phyloP scores from a whole-genome alignment of 37 sponge, comb jelly and placozoan species.

The Ianthella basta region DNA sequence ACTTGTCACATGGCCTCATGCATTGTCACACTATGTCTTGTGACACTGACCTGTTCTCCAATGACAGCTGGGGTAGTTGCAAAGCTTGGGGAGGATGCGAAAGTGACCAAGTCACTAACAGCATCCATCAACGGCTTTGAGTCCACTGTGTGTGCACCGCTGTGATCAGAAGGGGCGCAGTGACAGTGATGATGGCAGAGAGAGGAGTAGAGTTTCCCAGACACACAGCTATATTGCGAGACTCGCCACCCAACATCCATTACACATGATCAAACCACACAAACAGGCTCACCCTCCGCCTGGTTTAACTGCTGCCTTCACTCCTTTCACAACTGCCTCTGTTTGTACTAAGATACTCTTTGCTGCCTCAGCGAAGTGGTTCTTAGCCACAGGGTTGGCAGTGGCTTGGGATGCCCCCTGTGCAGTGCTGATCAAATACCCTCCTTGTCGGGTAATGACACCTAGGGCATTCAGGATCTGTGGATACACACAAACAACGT shows the following conservation, averaged over 20 bases:
- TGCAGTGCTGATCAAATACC: slow-evolving; percentile 25
- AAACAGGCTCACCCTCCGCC: slow-evolving; percentile 10
- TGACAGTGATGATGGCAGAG: not conserved
- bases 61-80: slow-evolving; percentile 64
- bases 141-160: slow-evolving; percentile 45
- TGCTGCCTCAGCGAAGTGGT: slow-evolving; percentile 40
- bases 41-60: slow-evolving; percentile 44
- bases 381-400: slow-evolving; percentile 51
- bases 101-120: slow-evolving; percentile 62
- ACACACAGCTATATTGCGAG: no score
- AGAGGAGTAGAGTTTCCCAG: not conserved
- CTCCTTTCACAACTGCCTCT: slow-evolving; percentile 32
- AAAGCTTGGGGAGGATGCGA: slow-evolving; percentile 75
- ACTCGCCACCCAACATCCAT: not conserved
- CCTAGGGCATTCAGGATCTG: slow-evolving; percentile 45
- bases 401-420: slow-evolving; percentile 46
- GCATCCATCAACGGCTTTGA: slow-evolving; percentile 63
- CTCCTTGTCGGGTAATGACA: slow-evolving; percentile 31
- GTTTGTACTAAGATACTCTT: slow-evolving; percentile 26
- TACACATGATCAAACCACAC: not conserved
- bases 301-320: slow-evolving; percentile 31
- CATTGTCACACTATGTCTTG: not conserved
- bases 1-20: no score
- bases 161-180: slow-evolving; percentile 22
- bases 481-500: not conserved